phyloP scores from a whole-genome alignment of 2,888 invertebrate species.

The Craniophora ligustri region DNA sequence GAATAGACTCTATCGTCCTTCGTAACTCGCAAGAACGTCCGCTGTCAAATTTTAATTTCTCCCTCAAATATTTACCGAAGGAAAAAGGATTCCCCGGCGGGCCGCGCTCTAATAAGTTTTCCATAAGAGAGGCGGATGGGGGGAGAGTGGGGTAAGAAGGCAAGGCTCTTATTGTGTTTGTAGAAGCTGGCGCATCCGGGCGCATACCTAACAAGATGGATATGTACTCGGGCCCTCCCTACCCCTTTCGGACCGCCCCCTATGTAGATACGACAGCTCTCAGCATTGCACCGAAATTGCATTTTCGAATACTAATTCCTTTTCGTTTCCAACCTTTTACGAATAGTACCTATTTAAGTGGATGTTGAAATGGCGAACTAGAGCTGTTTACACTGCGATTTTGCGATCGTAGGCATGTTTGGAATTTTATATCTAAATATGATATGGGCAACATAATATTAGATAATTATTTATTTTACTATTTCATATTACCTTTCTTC shows the following conservation, averaged over 20 bases:
- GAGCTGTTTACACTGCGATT: slow-evolving; percentile 16
- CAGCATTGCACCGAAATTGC: slow-evolving; percentile 86
- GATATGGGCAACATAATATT: too few species aligned
- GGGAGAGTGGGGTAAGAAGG: slow-evolving; percentile 72
- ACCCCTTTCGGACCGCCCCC: slow-evolving; percentile 80
- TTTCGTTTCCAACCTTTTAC: slow-evolving; percentile 65
- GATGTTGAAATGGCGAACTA: slow-evolving; percentile 39
- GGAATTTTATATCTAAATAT: too few species aligned
- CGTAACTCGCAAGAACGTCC: slow-evolving; percentile 78
- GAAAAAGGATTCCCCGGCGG: slow-evolving; percentile 88
- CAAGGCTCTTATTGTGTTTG: slow-evolving; percentile 88
- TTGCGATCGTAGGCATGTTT: neutral
- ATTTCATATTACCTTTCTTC: too few species aligned
- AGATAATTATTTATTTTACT: too few species aligned
- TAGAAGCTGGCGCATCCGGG: slow-evolving; percentile 87
- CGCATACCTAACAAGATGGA: slow-evolving; percentile 89
- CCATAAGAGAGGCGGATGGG: slow-evolving; percentile 80
- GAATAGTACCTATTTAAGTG: slow-evolving; percentile 54
- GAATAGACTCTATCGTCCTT: slow-evolving; percentile 79
- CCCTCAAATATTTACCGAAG: slow-evolving; percentile 88
- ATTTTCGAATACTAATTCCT: slow-evolving; percentile 86
- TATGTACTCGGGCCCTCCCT: slow-evolving; percentile 78
- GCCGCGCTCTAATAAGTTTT: slow-evolving; percentile 88
- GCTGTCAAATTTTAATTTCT: slow-evolving; percentile 89
- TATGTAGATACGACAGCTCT: slow-evolving; percentile 70